Base-by-base conservation (phyloP, 2,888 invertebrate species). In the Sarcophaga carnaria region DNA sequence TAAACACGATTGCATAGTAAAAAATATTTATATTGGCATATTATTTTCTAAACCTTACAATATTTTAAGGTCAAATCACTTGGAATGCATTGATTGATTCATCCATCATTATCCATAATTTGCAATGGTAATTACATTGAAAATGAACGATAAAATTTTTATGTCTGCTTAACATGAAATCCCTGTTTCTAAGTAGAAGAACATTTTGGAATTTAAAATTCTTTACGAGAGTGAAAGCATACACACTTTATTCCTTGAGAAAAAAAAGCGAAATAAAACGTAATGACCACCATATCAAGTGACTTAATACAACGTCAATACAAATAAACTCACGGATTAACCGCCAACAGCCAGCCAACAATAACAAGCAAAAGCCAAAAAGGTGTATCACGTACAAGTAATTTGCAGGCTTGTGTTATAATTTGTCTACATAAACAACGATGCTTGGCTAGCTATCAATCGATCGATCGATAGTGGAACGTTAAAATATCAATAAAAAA, bases 311-410 rank as follows among this genome's bases (percentile, higher is more conserved):
- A 17, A 54, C 14, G 22, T 22, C 27, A 83, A 72, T 72, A 78
- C 72, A 83, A 80, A 70, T 75, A 75, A 80, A 71, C 76, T 67
- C 37, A 62, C 17, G 76, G 76, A 60, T 75, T 80, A 76, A 84
- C 37, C 37, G 37, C 10, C 37, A 37, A 37, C 37, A 37, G 37
- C 37, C 8, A 37, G 37, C 49, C 66, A 67, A 63, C 17, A 17
- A 10, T 10, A 37, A 37, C 54, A 54, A 54, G 14, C 54, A 72
- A 37, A n/a, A 27, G 14, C 54, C 47, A 76, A 72, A 75, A 88
- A 89, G 89, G 88, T 89, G 91, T 89, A 90, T 90, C 92, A 92
- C 92, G 92, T 92, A 90, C 89, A 80, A 88, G 89, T 91, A 92
- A 92, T 92, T 92, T 92, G 85, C 72, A 59, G 80, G 75, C 49